Base-by-base conservation (phyloP, 2,888 invertebrate genomes). In the Petrophora chlorosata region DNA sequence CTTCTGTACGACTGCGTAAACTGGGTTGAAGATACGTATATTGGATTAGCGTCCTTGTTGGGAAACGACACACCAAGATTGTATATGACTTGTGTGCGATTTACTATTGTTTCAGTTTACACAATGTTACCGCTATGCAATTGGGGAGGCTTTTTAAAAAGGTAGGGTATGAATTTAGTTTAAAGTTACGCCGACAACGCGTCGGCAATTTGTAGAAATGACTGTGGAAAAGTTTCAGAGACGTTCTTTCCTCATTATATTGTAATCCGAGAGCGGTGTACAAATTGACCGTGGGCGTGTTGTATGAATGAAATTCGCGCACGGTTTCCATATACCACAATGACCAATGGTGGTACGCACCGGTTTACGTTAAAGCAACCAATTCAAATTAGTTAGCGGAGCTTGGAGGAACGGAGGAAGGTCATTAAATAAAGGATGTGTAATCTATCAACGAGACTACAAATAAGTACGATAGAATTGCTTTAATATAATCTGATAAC, bases 201-300 rank as follows among this genome's bases (percentile, higher is more conserved):
- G 59, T 45, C 53, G 39, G 26, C 59, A 62, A 68, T 54, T 68
- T 68, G 55, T 56, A 61, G 51, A 53, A 43, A 61, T 59, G 50
- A 63, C 47, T 55, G 57, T 57, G 61, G 61, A 63, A 63, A 67
- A 65, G 56, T 66, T 73, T 64, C 57, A 63, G 62, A 34, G 49
- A 40, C 65, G 73, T 71, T 73, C 66, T 73, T 77, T 80, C 75
- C 73, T 76, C 70, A 78, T 82, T 82, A 80, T 68, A 67, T 52
- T 61, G 76, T 80, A 79, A 81, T 76, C 76, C 60, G 74, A 72
- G 77, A 69, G 67, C 62, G 66, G 65, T 66, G 63, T 61, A 59
- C 67, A 77, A 80, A 85, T 81, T 84, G 81, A 68, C 70, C 70
- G 86, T 85, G 79, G 85, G 85, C 59, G 75, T 73, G 69, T 63